Conservation (phyloP, 2,113 vertebrate species). For the Calidris pygmaea region DNA sequence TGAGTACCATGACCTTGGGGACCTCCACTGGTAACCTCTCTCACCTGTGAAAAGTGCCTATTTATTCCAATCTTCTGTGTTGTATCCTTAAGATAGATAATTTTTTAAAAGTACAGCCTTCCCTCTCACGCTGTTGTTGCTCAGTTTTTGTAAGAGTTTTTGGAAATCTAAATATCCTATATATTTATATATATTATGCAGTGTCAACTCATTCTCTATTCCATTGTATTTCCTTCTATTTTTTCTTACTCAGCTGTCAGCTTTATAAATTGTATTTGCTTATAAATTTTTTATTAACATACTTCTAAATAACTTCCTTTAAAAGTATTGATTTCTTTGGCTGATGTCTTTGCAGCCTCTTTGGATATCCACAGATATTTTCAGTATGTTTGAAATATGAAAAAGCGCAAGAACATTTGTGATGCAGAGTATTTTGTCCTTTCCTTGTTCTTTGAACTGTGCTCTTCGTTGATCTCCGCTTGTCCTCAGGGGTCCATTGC, state of each 20-base stretch:
- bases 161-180: neutral
- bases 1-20: neutral
- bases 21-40: neutral
- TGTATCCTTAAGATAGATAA: neutral
- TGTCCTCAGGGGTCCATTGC: neutral
- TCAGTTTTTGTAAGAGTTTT: neutral
- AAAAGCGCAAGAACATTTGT: neutral
- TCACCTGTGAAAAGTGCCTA: neutral
- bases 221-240: neutral
- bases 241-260: neutral
- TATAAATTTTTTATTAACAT: neutral
- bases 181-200: neutral
- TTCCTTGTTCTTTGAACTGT: neutral
- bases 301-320: neutral
- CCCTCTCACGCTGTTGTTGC: neutral
- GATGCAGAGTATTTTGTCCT: neutral
- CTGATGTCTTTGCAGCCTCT: neutral
- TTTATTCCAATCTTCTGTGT: neutral
- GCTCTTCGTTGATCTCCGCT: neutral
- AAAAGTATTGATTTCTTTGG: neutral
- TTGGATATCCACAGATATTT: neutral
- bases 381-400: neutral
- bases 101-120: neutral
- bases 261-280: neutral
- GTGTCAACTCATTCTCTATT: neutral